These are phyloP conservation scores for Papilio glaucus DNA, from an alignment of 1,140 invertebrate species.

Conservation along the genomic window DNA sequence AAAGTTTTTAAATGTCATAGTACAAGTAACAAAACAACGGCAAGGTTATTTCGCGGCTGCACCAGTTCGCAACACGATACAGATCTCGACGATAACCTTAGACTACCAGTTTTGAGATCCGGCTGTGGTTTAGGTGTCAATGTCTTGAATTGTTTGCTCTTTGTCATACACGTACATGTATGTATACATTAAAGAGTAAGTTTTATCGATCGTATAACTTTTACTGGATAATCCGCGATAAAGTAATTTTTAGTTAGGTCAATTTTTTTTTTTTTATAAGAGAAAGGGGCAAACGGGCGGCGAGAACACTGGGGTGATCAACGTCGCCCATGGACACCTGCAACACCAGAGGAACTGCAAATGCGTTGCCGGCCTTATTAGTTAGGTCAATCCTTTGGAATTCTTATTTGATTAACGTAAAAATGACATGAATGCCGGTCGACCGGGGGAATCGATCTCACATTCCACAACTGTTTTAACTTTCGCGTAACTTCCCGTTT, in stretches of 20 bases:
- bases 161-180: not conserved
- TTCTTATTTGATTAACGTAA: not conserved
- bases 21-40: conserved; percentile 36
- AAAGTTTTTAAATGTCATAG: not conserved
- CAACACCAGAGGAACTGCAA: too few species aligned
- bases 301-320: too few species aligned
- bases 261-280: not conserved
- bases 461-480: not conserved
- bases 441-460: not conserved
- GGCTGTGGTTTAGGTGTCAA: conserved; percentile 73
- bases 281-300: too few species aligned
- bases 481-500: conserved; percentile 1
- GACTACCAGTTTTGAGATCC: conserved; percentile 66
- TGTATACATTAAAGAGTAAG: not conserved
- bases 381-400: not conserved
- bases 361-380: too few species aligned
- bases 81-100: conserved; percentile 46
- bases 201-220: not conserved
- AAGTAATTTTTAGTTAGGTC: not conserved
- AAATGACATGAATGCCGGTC: not conserved
- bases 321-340: too few species aligned
- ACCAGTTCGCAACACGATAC: conserved; percentile 39
- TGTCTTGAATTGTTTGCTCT: conserved; percentile 52
- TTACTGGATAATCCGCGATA: not conserved
- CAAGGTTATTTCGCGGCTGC: conserved; percentile 43